A percentile compares a stretch with the other conserved stretches of the same genome.
These are phyloP conservation scores for Gavialis gangeticus DNA, from an alignment of 2,113 vertebrate species.

Conservation along the genomic window DNA sequence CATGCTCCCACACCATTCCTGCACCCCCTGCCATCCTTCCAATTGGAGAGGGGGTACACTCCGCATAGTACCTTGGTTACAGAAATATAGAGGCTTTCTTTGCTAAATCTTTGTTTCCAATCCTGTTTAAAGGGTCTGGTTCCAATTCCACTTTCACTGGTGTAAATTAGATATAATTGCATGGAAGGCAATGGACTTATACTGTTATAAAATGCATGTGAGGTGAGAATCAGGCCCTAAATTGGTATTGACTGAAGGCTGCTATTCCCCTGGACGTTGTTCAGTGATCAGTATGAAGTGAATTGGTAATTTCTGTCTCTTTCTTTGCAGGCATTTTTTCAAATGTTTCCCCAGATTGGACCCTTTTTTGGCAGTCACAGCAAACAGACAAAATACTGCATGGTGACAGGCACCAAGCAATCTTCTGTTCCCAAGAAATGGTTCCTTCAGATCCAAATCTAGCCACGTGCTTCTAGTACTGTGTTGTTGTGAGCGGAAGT, in stretches of 20 bases:
- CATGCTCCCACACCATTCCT: too few species aligned
- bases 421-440: background rate
- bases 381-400: background rate
- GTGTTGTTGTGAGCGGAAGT: background rate
- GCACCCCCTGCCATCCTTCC: too few species aligned
- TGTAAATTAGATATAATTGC: background rate
- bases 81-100: background rate
- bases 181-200: background rate
- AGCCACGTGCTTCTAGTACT: background rate
- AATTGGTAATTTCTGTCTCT: rapidly evolving
- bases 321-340: background rate
- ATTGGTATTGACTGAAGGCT: background rate
- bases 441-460: background rate
- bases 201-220: background rate
- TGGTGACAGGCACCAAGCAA: background rate
- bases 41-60: too few species aligned
- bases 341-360: background rate
- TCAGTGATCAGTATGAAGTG: rapidly evolving
- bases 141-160: background rate
- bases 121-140: background rate
- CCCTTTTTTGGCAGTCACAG: background rate
- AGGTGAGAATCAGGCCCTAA: background rate
- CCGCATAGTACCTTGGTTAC: too few species aligned
- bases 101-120: background rate
- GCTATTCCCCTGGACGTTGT: background rate